Base-by-base conservation (phyloP, 92 coral and sea anemone genomes). In the Nematostella vectensis region DNA sequence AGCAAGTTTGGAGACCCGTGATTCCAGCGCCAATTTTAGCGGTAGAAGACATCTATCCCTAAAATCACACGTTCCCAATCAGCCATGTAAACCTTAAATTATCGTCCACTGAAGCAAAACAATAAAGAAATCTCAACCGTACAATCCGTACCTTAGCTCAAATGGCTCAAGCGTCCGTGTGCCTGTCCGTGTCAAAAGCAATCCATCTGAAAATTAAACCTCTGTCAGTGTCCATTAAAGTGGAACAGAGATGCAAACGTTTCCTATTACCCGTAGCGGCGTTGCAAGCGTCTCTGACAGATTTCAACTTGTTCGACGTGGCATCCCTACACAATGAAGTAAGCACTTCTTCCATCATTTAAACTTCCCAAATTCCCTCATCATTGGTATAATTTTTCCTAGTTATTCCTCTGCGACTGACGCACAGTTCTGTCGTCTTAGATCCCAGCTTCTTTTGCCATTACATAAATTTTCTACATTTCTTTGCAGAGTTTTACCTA, bases 201-300 rank as follows among this genome's bases (percentile, higher is more conserved):
- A 65, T 12, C 88, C 99, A 75, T 87, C 99, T 93, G 58, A 28
- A 51, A 65, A 49, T 6, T 6, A 33, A 33, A 6, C 6, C 15
- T 33, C 15, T 33, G 8, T 33, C 15, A 33, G 40, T 33, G n/a
- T n/a, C n/a, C n/a, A n/a, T n/a, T n/a, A n/a, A n/a, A n/a, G n/a
- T n/a, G n/a, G 44, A 44, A 30, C n/a, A n/a, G n/a, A n/a, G n/a
- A n/a, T n/a, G n/a, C n/a, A n/a, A n/a, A n/a, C n/a, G n/a, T n/a
- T n/a, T n/a, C n/a, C n/a, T n/a, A 84, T 78, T 56, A 93, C 99
- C 99, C 49, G 95, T 75, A 42, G 96, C 96, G 19, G 86, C 82
- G 54, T 72, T 77, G 65, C 99, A 93, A 38, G 99, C 99, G 48
- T 93, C 99, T 2, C 93, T 80, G 1, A 93, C 83, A 25, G 85